Base-by-base conservation (phyloP, 1,140 invertebrate genomes). In the Aradophagus sp. region DNA sequence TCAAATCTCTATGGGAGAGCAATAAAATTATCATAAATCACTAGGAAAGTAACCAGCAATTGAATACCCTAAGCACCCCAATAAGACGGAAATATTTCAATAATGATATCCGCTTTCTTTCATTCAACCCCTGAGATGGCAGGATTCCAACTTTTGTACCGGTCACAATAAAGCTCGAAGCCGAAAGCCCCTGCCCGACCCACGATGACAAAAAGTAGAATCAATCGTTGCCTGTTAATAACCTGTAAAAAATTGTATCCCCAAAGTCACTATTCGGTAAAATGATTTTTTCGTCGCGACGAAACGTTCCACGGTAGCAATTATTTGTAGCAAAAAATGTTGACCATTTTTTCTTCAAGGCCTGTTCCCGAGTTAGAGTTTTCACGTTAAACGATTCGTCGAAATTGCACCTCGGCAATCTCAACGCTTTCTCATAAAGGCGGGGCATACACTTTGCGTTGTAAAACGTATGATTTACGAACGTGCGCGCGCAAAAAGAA, bases 391-490 rank as follows among this genome's bases (percentile, higher is more conserved):
- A 8, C 20, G 20, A 23, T 8, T 4, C 20, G 20, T 5, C n/a
- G 63, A 77, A 77, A 77, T 77, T 77, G 74, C 68, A 77, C 56
- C 50, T 19, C 41, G 42, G 12, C 65, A 36, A 27, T 32, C 19
- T 11, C 20, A 34, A 47, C 44, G 47, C 50, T 58, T 50, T 45
- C 53, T 56, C 61, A 56, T 67, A 67, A 73, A 67, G 41, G 56
- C 52, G 55, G 67, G 56, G 68, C n/a, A 74, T 62, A 50, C 52
- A 61, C 56, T 66, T 50, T 52, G 55, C 48, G 34, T 73, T 52
- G 62, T 71, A 59, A 76, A 77, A 68, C 50, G 42, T 11, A 35
- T 77, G 70, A 79, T 79, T 79, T 79, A 79, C 55, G 74, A 65
- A 65, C 45, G 66, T 62, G 56, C 32, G 47, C 32, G 8, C 1